A percentile compares a stretch with the other conserved stretches of the same genome.
phyloP scores from a whole-genome alignment of 2,888 invertebrate species.

The Nymphalis urticae region DNA sequence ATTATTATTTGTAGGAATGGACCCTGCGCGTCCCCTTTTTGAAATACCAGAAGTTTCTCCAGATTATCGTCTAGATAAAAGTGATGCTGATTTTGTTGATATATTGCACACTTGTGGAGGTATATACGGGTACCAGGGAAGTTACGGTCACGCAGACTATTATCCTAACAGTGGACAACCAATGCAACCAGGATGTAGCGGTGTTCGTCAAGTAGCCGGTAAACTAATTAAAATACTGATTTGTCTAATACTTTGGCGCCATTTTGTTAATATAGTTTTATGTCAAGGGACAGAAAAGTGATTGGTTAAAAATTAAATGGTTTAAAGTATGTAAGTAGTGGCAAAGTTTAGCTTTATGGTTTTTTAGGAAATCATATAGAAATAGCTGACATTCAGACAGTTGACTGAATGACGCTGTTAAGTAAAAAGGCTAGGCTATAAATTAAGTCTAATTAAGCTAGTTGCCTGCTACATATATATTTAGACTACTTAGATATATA shows the following conservation, averaged over 20 bases:
- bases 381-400: too few relatives aligned
- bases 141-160: constrained; percentile 87
- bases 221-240: background rate
- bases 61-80: constrained; percentile 77
- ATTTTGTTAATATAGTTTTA: too few relatives aligned
- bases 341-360: too few relatives aligned
- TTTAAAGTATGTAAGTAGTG: too few relatives aligned
- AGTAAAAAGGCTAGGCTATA: too few relatives aligned
- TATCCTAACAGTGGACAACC: constrained; percentile 87
- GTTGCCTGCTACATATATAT: too few relatives aligned
- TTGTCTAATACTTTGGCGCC: too few relatives aligned
- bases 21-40: constrained; percentile 86
- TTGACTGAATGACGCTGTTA: too few relatives aligned
- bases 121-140: constrained; percentile 80
- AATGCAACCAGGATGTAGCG: constrained; percentile 85
- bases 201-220: constrained; percentile 64
- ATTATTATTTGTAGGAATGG: constrained; percentile 64
- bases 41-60: constrained; percentile 67
- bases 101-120: constrained; percentile 88
- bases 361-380: too few relatives aligned
- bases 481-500: too few relatives aligned
- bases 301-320: background rate
- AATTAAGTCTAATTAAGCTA: too few relatives aligned
- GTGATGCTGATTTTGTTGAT: constrained; percentile 87
- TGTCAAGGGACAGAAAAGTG: background rate